Base-by-base conservation (phyloP, 1,140 invertebrate species). In the Helicoverpa armigera region DNA sequence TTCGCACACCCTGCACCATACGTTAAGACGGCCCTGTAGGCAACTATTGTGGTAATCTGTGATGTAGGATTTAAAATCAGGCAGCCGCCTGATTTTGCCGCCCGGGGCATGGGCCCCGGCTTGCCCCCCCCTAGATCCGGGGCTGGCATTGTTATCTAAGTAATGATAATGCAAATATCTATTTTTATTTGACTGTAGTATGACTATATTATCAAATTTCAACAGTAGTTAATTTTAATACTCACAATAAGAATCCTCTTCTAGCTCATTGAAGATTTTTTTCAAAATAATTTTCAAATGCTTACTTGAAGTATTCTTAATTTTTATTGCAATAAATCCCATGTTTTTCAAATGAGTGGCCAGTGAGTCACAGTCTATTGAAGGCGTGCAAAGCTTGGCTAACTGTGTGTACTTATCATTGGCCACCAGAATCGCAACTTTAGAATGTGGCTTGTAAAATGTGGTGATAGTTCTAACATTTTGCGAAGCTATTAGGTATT, bases 231-330 rank as follows among this genome's bases (percentile, higher is more conserved):
- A 3, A 12, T 14, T 11, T 50, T 69, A 50, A 53, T 76, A 92
- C 92, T 94, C 91, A 95, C 95, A 93, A 81, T 95, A 95, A 53
- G 94, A 91, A 84, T 94, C 85, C 78, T 90, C 83, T 14, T 91
- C 91, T 80, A 95, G 87, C 0, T 83, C 29, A 50, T 82, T 60
- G 83, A 92, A 88, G 23, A 92, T 81, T 53, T 87, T 83, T 9
- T 43, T 73, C 54, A 95, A 83, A 72, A 91, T 86, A 63, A 73
- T 80, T 79, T 91, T 94, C 23, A 95, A 86, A 56, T 85, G 63
- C 13, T 43, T 31, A 80, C 85, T 90, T 7, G 75, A 86, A 35
- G 90, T 88, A 84, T 95, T 92, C 70, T 89, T 92, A 54, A 95
- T 83, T 58, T 83, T 85, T 7, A 95, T 80, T 3, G 90, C 86